Evolutionary conservation across 2,113 vertebrate species (phyloP).

Genomic region (Diphyllodes magnificus): DNA sequence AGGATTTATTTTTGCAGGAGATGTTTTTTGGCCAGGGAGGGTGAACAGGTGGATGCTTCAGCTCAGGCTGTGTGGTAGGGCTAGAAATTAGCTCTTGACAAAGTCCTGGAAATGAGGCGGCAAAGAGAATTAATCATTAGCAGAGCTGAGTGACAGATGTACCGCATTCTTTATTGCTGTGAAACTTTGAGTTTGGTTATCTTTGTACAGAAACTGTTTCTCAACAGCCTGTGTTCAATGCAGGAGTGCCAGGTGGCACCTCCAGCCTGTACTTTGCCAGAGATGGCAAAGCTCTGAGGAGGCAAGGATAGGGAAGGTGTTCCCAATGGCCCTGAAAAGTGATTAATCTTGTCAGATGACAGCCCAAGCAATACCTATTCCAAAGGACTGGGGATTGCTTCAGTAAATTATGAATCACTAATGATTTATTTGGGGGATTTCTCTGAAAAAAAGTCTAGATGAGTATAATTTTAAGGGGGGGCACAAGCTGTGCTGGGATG

Average conservation of each 20-base stretch:
- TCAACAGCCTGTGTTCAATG: neutral
- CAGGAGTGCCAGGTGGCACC: neutral
- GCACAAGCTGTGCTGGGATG: neutral
- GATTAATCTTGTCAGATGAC: slow-evolving; percentile 8
- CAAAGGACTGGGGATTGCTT: neutral
- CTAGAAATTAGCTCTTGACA: neutral
- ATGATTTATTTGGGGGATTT: slow-evolving; percentile 11
- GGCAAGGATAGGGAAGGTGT: neutral
- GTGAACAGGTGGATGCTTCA: neutral
- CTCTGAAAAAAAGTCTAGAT: neutral
- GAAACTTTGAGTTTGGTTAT: neutral
- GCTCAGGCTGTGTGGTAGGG: neutral
- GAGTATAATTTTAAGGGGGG: neutral
- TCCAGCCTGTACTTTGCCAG: neutral
- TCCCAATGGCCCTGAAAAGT: neutral
- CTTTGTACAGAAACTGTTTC: neutral
- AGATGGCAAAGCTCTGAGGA: neutral
- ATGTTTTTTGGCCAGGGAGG: neutral
- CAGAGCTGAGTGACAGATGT: neutral
- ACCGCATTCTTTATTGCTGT: neutral
- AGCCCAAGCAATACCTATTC: neutral
- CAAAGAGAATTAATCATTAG: slow-evolving; percentile 12
- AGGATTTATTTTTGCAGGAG: neutral
- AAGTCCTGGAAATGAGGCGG: neutral
- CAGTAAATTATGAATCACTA: slow-evolving; percentile 2